A percentile compares a stretch with the other conserved stretches of the same genome.
Conservation (phyloP, 2,888 invertebrate genomes). For the Oxytorus armatus region DNA sequence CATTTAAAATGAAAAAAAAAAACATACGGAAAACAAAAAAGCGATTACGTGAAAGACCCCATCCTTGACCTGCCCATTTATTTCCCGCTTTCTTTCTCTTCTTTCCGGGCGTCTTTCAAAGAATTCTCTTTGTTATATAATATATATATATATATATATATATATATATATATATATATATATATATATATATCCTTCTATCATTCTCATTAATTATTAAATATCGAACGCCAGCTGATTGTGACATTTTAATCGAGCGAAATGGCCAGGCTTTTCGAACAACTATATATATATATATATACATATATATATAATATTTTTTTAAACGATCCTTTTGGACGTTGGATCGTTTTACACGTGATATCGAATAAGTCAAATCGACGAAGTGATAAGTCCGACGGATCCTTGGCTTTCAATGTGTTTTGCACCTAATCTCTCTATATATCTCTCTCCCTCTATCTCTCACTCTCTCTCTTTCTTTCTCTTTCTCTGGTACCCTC, state of each 20-base stretch:
- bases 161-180: slow-evolving; percentile 54
- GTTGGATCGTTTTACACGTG: slow-evolving; percentile 53
- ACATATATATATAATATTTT: slow-evolving; percentile 25
- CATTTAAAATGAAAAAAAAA: slow-evolving; percentile 1
- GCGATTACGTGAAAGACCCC: slow-evolving; percentile 35
- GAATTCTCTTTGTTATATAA: slow-evolving; percentile 66
- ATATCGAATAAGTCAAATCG: slow-evolving; percentile 56
- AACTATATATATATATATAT: slow-evolving; percentile 35
- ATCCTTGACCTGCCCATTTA: slow-evolving; percentile 10
- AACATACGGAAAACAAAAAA: no score
- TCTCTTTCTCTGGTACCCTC: slow-evolving; percentile 12
- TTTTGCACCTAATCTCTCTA: slow-evolving; percentile 10
- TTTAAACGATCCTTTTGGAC: slow-evolving; percentile 40
- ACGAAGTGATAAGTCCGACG: slow-evolving; percentile 58
- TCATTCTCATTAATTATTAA: slow-evolving; percentile 74
- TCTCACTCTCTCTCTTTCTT: neutral
- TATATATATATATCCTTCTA: slow-evolving; percentile 65
- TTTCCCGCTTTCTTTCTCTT: slow-evolving; percentile 47
- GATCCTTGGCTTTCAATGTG: slow-evolving; percentile 52
- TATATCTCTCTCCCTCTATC: slow-evolving; percentile 3
- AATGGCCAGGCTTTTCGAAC: slow-evolving; percentile 51
- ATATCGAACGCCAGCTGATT: slow-evolving; percentile 74
- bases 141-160: slow-evolving; percentile 52
- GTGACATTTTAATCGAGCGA: slow-evolving; percentile 72
- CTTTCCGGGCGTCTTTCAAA: slow-evolving; percentile 40